Base-by-base conservation (phyloP, 2,888 invertebrate species). In the Dynastes grantii region DNA sequence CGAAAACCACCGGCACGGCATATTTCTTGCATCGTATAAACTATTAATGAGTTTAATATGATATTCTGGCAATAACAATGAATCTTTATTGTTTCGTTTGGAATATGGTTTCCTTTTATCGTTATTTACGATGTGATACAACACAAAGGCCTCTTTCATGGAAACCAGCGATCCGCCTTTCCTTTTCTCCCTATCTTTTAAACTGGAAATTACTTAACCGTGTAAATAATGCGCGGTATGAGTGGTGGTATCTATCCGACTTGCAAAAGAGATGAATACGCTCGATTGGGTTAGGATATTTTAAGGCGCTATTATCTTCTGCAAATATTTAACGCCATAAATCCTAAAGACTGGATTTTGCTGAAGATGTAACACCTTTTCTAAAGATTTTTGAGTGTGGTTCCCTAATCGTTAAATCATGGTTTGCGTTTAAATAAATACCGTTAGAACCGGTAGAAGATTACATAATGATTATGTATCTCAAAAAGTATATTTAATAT, bases 1-100 rank as follows among this genome's bases (percentile, higher is more conserved):
- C 71, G 77, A 68, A 77, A 77, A 71, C 77, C 63, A 68, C 70
- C 70, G 58, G 58, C 68, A 51, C 45, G 51, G 64, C 75, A 76
- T 78, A 64, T 75, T 76, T 78, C 78, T 78, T 78, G 65, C 76
- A 64, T 78, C 71, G 65, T 73, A 71, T 78, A 78, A 78, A 78
- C 78, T 70, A 78, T 78, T 78, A 78, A 78, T 70, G 78, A 71
- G 64, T 71, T 78, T 78, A 78, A 78, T 78, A 71, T 71, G 78
- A 78, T 78, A 78, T 78, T 78, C 51, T 78, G 67, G 78, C 68
- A 78, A 78, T 78, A 78, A 78, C 78, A 78, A 78, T 78, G 78
- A 78, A 78, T 78, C 75, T 78, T 78, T 78, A 78, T 75, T 78
- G 78, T 78, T 78, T 55, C 65, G 76, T 78, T 78, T 77, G 51